Conservation (phyloP, 2,888 invertebrate genomes). For the Meganola albula region DNA sequence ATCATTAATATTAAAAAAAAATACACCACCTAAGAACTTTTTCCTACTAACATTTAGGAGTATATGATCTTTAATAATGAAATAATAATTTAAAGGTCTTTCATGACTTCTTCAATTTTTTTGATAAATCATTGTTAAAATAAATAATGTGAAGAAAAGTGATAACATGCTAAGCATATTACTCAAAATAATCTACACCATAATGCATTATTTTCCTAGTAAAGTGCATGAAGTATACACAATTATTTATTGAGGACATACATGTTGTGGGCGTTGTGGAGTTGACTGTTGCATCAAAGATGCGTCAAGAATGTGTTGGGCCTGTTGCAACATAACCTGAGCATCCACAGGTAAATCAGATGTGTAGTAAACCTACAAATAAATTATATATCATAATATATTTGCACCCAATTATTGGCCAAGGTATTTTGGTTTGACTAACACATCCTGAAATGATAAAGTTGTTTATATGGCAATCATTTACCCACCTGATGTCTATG, state of each 20-base stretch:
- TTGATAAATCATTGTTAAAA: no score
- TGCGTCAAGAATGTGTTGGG: constrained; percentile 76
- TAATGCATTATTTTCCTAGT: constrained; percentile 33
- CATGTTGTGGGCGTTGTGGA: constrained; percentile 74
- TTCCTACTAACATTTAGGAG: no score
- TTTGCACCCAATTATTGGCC: no score
- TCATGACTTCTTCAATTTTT: no score
- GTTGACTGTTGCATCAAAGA: constrained; percentile 74
- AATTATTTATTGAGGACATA: constrained; percentile 57
- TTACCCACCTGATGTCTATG: constrained; percentile 49
- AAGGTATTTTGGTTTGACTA: no score
- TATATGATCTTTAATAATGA: no score
- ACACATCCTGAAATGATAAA: not conserved
- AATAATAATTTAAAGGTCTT: no score
- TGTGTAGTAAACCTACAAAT: constrained; percentile 78
- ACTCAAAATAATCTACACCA: constrained; percentile 35
- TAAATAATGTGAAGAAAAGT: constrained; percentile 30
- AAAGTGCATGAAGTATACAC: constrained; percentile 44
- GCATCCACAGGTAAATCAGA: constrained; percentile 75
- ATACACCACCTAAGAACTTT: no score
- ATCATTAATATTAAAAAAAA: no score
- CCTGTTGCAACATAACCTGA: constrained; percentile 76
- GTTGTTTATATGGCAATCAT: constrained; percentile 9
- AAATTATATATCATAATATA: constrained; percentile 50
- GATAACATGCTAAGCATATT: constrained; percentile 56